These are phyloP conservation scores for Drosophila ambigua DNA, from an alignment of 1,140 invertebrate species.

Conservation along the genomic window DNA sequence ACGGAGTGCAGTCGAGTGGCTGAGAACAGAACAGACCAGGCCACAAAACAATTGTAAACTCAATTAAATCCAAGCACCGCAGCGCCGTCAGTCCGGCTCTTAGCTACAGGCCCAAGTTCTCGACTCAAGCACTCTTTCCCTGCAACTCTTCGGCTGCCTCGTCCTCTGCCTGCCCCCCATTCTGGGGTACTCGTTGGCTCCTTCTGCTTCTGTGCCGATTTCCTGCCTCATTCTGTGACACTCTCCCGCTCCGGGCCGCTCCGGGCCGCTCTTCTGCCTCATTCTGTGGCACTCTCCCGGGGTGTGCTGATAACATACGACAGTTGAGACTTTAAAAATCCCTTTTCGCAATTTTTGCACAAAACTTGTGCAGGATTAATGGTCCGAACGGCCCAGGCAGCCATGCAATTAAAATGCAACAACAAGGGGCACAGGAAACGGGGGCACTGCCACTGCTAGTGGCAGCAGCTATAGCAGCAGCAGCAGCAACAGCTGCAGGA, in stretches of 20 bases:
- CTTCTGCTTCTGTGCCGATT: too few relatives aligned
- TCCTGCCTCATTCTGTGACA: conserved; percentile 9
- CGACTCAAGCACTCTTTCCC: conserved; percentile 9
- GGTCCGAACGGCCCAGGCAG: conserved; percentile 71
- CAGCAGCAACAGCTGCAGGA: conserved; percentile 37
- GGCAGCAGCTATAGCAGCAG: conserved; percentile 9
- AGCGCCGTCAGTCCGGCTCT: conserved; percentile 46
- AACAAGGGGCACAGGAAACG: conserved; percentile 40
- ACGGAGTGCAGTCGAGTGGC: conserved; percentile 13
- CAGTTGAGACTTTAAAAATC: conserved; percentile 81
- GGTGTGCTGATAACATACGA: conserved; percentile 76
- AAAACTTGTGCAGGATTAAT: conserved; percentile 81
- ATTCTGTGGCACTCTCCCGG: conserved; percentile 19
- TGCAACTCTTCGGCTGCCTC: neutral
- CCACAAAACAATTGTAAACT: conserved; percentile 80
- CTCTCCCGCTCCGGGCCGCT: neutral
- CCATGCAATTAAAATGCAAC: conserved; percentile 79
- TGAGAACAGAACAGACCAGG: conserved; percentile 3
- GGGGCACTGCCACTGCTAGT: conserved; percentile 3
- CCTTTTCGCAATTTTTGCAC: conserved; percentile 73
- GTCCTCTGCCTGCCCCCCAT: conserved; percentile 7
- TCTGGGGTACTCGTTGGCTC: conserved; percentile 4
- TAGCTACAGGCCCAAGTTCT: conserved; percentile 57
- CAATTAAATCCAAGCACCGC: conserved; percentile 79
- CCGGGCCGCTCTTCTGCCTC: conserved; percentile 3